Base-by-base conservation (phyloP, 1,140 invertebrate genomes). In the Dryas iulia region DNA sequence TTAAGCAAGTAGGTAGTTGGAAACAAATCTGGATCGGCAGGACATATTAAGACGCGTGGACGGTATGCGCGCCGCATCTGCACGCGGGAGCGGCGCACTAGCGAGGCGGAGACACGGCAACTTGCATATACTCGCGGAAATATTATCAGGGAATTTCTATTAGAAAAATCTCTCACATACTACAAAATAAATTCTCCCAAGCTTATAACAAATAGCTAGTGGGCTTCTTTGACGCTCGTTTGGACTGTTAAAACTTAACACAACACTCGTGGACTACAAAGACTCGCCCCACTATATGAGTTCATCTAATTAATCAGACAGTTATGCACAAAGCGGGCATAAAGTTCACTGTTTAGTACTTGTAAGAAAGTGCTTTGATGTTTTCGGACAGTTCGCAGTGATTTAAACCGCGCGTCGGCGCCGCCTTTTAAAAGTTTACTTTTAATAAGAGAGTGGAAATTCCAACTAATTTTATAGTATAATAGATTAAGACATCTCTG, bases 341-440 rank as follows among this genome's bases (percentile, higher is more conserved):
- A 65, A 65, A 65, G 33, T 58, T 21, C 39, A 39, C 54, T 56
- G n/a, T 57, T 39, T 26, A 65, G 56, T 24, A 58, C 30, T 65
- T 53, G 28, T 56, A 39, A 57, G 62, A 65, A 26, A 53, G 59
- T 47, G 35, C 62, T 58, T 65, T 65, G 62, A 65, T 65, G 52
- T 65, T 57, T 18, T 53, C 62, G 62, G 30, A 21, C 18, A 54
- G 28, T 30, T 33, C 18, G 53, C 52, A 21, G 23, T 64, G 62
- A 64, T 64, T 64, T 64, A 64, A 52, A 26, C 30, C 30, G 53
- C 47, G 11, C 28, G 62, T 30, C 62, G 62, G 62, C 59, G 39
- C 62, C 24, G 11, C 10, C 26, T 28, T 28, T 24, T n/a, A 14
- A 10, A n/a, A 12, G 24, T 8, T 39, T 11, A 57, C 62, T 21